Conservation (phyloP, 2,888 invertebrate genomes). For the Romanomermis culicivorax region DNA sequence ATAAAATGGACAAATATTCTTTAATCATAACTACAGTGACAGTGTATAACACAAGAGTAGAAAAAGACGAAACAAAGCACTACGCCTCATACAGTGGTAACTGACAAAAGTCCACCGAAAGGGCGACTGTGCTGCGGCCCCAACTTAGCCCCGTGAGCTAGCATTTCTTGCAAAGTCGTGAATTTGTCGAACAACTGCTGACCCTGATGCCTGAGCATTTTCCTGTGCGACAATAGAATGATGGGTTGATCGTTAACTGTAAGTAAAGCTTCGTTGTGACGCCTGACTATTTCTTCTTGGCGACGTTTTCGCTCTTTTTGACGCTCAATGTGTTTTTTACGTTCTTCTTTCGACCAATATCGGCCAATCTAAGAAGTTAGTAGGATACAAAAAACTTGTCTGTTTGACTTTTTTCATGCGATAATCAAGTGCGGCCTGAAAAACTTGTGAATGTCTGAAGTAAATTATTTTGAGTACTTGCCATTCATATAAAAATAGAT, state of each 20-base stretch:
- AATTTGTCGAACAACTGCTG: conserved; percentile 37
- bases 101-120: conserved; percentile 31
- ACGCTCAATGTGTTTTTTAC: conserved; percentile 49
- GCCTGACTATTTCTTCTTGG: conserved; percentile 26
- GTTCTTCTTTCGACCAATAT: conserved; percentile 53
- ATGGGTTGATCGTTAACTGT: conserved; percentile 23
- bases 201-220: conserved; percentile 30
- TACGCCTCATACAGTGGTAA: conserved; percentile 34
- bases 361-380: conserved; percentile 36
- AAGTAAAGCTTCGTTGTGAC: conserved; percentile 13
- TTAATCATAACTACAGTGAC: too few relatives aligned
- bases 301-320: conserved; percentile 41
- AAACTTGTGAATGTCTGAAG: neutral
- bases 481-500: neutral
- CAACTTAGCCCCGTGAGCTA: conserved; percentile 36
- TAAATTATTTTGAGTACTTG: neutral
- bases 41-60: too few relatives aligned
- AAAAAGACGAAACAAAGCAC: neutral
- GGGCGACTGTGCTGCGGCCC: conserved; percentile 21
- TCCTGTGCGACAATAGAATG: conserved; percentile 36
- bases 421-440: neutral
- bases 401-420: too few relatives aligned
- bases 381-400: too few relatives aligned
- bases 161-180: conserved; percentile 40
- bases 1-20: too few relatives aligned